Conservation (phyloP, 2,797 vertebrate genomes). For the Acropternis orthonyx region DNA sequence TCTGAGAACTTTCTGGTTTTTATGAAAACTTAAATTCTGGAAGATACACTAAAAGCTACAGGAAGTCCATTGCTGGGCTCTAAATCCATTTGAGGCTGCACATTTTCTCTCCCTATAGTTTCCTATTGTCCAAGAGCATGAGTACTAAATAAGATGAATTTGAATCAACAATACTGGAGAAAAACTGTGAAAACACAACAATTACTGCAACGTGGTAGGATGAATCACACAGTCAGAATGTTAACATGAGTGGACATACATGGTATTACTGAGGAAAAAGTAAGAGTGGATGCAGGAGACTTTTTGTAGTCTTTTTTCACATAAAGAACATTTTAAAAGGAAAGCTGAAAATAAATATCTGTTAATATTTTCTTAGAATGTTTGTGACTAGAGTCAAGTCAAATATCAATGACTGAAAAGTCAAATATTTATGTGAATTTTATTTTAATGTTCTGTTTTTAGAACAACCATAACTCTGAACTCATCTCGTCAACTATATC, state of each 20-base stretch:
- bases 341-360: neutral
- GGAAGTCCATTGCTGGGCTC: neutral
- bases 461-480: neutral
- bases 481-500: neutral
- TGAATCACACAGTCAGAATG: neutral
- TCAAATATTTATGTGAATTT: neutral
- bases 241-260: neutral
- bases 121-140: neutral
- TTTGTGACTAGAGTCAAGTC: neutral
- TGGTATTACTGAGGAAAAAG: neutral
- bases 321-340: neutral
- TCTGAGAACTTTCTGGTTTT: neutral
- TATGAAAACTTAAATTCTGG: neutral
- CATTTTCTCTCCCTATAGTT: conserved; percentile 1
- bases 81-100: neutral
- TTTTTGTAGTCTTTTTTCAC: neutral
- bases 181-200: conserved; percentile 1
- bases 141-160: conserved; percentile 12
- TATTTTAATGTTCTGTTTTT: neutral
- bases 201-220: neutral
- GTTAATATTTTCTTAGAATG: neutral
- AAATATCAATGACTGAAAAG: neutral
- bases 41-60: neutral
- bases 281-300: neutral
- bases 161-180: conserved; percentile 17